Evolutionary conservation across 2,888 invertebrate genomes (phyloP), one percentile per base, ranked within the genome.

Genomic region (Cephus nigrinus): DNA sequence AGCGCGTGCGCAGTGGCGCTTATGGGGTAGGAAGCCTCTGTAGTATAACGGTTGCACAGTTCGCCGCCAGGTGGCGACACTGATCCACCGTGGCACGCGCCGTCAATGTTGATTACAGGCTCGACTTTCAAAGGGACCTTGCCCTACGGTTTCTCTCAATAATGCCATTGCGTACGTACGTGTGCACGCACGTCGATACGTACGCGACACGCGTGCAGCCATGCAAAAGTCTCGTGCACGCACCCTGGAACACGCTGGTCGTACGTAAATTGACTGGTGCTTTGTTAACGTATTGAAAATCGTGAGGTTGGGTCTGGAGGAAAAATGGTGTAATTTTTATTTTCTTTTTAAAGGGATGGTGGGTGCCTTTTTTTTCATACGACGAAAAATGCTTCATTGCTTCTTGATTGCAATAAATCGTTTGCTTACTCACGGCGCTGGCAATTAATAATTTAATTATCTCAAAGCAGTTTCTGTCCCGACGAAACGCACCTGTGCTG

Each of bases 1-100:
- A 23, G 11, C 71, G 71, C 71, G 31, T 71, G 71, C 31, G 71
- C 71, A 0, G 71, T 71, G 31, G 9, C 71, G 71, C 12, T 71
- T 33, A 80, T 73, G 76, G 78, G 78, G 73, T 77, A 69, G 77
- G 78, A 78, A 74, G 78, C 75, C 75, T 77, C 74, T 77, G 78
- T 77, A 79, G 76, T 74, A 80, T 73, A 81, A 81, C 80, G 80
- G 80, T 74, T 76, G 76, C 3, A 72, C 33, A 74, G 75, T 36
- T 11, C 32, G 75, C 71, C 75, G 82, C 75, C 82, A 85, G 85
- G 82, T 85, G 84, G 83, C 80, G 82, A 78, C 82, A 84, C 82
- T 79, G 75, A 80, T 84, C 81, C 80, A 40, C 23, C 77, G 71
- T 76, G 81, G 82, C 84, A 85, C 83, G 83, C 81, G 82, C 79